phyloP scores from a whole-genome alignment of 2,888 invertebrate species.

The Drosophila stalkeri region DNA sequence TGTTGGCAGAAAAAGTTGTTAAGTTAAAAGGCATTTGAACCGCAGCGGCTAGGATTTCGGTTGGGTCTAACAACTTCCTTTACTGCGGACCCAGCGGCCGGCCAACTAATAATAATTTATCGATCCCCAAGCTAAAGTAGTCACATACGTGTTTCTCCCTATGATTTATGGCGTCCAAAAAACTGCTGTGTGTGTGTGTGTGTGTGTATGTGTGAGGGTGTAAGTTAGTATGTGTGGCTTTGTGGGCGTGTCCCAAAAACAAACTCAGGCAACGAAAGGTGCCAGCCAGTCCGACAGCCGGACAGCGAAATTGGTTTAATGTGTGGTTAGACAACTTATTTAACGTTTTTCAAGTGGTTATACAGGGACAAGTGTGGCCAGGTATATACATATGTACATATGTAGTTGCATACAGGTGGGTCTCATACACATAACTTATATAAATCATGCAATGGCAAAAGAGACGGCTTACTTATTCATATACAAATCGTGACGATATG shows the following conservation, averaged over 20 bases:
- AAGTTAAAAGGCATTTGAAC: slow-evolving; percentile 83
- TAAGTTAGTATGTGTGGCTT: not conserved
- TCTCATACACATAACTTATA: slow-evolving; percentile 38
- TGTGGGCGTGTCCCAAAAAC: slow-evolving; percentile 38
- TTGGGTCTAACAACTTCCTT: slow-evolving; percentile 77
- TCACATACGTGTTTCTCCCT: slow-evolving; percentile 72
- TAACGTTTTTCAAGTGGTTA: slow-evolving; percentile 80
- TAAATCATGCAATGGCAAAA: slow-evolving; percentile 73
- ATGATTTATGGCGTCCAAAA: slow-evolving; percentile 76
- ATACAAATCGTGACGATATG: slow-evolving; percentile 22
- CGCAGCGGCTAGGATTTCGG: slow-evolving; percentile 75
- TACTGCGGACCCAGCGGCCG: slow-evolving; percentile 51
- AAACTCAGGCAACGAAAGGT: slow-evolving; percentile 45
- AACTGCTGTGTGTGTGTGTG: slow-evolving; percentile 30
- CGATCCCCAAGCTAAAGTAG: slow-evolving; percentile 79
- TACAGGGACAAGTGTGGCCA: slow-evolving; percentile 54
- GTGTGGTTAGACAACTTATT: slow-evolving; percentile 80
- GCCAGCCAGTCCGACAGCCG: slow-evolving; percentile 45
- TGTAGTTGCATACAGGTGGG: slow-evolving; percentile 46
- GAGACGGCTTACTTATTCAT: slow-evolving; percentile 66
- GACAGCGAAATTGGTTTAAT: slow-evolving; percentile 75
- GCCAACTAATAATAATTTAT: slow-evolving; percentile 83
- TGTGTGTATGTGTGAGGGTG: slow-evolving; percentile 13
- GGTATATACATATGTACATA: not conserved
- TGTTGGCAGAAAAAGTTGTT: slow-evolving; percentile 82